Conservation (phyloP, 1,140 invertebrate species). For the Diplogasteroides magnus region DNA sequence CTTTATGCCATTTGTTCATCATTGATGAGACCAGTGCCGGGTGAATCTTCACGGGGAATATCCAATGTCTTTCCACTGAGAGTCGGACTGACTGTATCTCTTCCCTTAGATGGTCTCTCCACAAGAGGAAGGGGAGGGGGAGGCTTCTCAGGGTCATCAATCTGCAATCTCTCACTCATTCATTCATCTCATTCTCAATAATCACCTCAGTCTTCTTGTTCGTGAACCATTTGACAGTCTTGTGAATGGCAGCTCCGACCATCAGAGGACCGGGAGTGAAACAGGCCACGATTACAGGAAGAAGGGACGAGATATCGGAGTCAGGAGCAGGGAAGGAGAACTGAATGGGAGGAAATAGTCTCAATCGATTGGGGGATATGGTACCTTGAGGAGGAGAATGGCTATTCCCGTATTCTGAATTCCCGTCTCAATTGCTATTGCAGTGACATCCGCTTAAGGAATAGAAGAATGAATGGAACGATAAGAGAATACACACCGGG, state of each 20-base stretch:
- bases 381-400: constrained; percentile 70
- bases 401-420: constrained; percentile 89
- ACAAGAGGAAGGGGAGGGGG: no score
- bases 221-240: constrained; percentile 38
- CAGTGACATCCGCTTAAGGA: constrained; percentile 68
- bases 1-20: no score
- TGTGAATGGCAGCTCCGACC: constrained; percentile 50
- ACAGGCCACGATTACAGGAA: constrained; percentile 79
- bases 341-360: constrained; percentile 27
- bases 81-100: no score
- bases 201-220: constrained; percentile 9
- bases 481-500: no score
- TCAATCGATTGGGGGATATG: not conserved
- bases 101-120: no score
- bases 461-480: no score
- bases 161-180: no score
- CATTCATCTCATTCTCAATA: no score
- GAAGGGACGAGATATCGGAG: constrained; percentile 63
- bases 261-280: constrained; percentile 84
- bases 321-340: constrained; percentile 58
- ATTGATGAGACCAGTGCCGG: no score
- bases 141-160: no score
- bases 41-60: no score
- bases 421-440: constrained; percentile 85
- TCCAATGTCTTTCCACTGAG: no score